A percentile compares a stretch with the other conserved stretches of the same genome.
Evolutionary conservation across 2,113 vertebrate species (phyloP).

Genomic region (Sinocyclocheilus rhinocerous): DNA sequence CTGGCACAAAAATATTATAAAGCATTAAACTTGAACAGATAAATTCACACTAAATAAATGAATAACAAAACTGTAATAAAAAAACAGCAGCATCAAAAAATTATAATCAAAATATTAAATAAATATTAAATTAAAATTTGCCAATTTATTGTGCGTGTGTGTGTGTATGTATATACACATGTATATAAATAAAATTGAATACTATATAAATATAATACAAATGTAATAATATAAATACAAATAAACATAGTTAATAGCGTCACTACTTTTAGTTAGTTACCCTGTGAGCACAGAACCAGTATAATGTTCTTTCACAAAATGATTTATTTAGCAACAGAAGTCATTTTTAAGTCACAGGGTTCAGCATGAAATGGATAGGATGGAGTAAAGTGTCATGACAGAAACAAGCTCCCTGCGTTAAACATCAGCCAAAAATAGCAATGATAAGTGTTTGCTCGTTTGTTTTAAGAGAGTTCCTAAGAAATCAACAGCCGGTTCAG

Average conservation of each 20-base stretch:
- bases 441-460: not conserved
- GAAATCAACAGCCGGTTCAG: not conserved
- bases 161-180: too few relatives aligned
- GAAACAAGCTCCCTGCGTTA: not conserved
- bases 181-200: too few relatives aligned
- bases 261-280: not conserved
- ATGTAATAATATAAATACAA: too few relatives aligned
- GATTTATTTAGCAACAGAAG: not conserved
- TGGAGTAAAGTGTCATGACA: not conserved
- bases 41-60: not conserved
- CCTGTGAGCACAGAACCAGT: not conserved
- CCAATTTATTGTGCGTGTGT: too few relatives aligned
- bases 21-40: not conserved
- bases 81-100: too few relatives aligned
- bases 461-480: not conserved
- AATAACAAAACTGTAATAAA: too few relatives aligned
- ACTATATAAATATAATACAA: too few relatives aligned
- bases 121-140: too few relatives aligned
- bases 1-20: not conserved
- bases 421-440: constrained; percentile 14
- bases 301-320: not conserved
- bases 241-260: not conserved
- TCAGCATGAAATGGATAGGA: constrained; percentile 13
- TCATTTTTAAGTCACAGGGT: not conserved
- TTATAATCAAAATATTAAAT: too few relatives aligned